Conservation (phyloP, 2,888 invertebrate species). For the Byasa hedistus region DNA sequence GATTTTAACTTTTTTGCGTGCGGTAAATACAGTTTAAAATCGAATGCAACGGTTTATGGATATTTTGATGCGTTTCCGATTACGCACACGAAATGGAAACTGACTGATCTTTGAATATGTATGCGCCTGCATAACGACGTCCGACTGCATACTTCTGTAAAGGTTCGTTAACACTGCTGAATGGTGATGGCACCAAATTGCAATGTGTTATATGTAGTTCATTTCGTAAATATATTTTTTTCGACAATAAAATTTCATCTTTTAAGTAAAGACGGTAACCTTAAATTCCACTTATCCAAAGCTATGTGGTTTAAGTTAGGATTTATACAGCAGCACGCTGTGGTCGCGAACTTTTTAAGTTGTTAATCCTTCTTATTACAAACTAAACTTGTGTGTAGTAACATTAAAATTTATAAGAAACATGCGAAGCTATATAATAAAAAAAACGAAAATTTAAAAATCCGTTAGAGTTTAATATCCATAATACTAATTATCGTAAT, state of each 20-base stretch:
- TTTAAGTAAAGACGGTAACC: no score
- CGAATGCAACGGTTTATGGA: constrained; percentile 43
- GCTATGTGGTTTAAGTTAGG: no score
- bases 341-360: no score
- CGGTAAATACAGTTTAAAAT: constrained; percentile 50
- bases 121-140: constrained; percentile 55
- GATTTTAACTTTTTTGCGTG: constrained; percentile 40
- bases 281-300: no score
- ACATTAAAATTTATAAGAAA: no score
- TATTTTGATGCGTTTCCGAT: constrained; percentile 66
- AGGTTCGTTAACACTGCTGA: constrained; percentile 27
- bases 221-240: neutral
- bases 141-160: constrained; percentile 49
- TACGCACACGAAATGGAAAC: constrained; percentile 75
- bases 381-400: no score
- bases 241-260: no score
- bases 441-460: neutral
- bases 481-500: neutral
- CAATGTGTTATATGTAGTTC: neutral
- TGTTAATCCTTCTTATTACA: no score
- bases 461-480: neutral
- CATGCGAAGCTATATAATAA: no score
- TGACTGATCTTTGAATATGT: constrained; percentile 73
- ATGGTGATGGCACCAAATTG: constrained; percentile 6
- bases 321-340: no score